These are phyloP conservation scores for Dryocosmus kuriphilus DNA, from an alignment of 2,888 invertebrate species.

Conservation along the genomic window DNA sequence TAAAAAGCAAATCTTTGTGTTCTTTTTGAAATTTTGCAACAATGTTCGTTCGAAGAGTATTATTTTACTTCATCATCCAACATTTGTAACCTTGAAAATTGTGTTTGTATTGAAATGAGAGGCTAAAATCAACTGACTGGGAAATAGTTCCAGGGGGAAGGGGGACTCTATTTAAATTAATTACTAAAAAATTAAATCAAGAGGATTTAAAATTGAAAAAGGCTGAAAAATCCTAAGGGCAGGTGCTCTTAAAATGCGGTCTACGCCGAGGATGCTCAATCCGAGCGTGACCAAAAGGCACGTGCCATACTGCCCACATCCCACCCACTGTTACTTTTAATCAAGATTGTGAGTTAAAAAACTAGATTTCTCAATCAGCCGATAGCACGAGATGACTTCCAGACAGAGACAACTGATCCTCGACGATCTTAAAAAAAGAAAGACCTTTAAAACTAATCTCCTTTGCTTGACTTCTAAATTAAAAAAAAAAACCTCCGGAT, in stretches of 20 bases:
- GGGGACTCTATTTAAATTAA: background rate
- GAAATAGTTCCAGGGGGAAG: background rate
- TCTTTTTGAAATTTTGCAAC: too few species aligned
- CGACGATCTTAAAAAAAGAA: background rate
- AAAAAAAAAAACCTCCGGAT: background rate
- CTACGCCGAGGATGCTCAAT: constrained; percentile 53
- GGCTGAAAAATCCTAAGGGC: background rate
- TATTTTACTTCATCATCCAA: background rate
- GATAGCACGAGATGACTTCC: background rate
- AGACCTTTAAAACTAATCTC: background rate
- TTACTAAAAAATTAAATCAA: background rate
- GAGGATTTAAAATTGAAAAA: background rate
- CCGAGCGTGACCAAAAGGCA: constrained; percentile 58
- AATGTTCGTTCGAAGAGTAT: too few species aligned
- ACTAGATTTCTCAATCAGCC: constrained; percentile 17
- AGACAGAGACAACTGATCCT: background rate
- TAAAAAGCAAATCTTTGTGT: too few species aligned
- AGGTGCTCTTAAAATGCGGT: background rate
- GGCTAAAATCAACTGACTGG: background rate
- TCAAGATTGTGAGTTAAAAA: constrained; percentile 22
- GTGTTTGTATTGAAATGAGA: background rate
- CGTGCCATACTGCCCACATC: constrained; percentile 57
- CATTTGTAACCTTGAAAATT: background rate
- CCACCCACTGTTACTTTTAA: constrained; percentile 32
- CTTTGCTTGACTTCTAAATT: background rate